Evolutionary conservation across 2,888 invertebrate genomes (phyloP), one percentile per base, ranked within the genome.

Genomic region (Lycocerus yunnanus): DNA sequence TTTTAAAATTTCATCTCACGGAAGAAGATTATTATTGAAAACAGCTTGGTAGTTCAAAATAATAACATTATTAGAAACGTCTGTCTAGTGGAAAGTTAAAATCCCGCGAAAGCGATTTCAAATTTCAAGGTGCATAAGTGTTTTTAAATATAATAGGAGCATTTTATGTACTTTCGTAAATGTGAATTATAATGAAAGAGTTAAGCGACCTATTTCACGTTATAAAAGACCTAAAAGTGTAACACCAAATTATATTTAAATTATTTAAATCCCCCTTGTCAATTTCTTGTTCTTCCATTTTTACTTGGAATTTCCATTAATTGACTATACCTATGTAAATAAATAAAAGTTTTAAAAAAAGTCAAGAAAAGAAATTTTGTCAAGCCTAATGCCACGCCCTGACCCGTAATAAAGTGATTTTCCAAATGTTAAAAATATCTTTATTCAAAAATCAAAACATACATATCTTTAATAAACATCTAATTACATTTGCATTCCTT

Each of bases 41-140:
- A 43, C 43, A 43, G 43, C 43, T 43, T 43, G 43, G 43, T 43
- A 43, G 43, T 43, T 43, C n/a, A 43, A 43, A 43, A 43, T 43
- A 43, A 43, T 43, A 43, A 43, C 18, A 15, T 63, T 20, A 63
- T 63, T 63, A 63, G 61, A 63, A 63, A 63, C 20, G 61, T 10
- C 43, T 43, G 43, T 43, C 61, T 63, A 18, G 60, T 60, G 61
- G 61, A 63, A 63, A 63, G 61, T 63, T 63, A 63, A 63, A 43
- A 43, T 43, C 43, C 43, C 61, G 61, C 61, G 61, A 63, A 63
- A 63, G 61, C 61, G 13, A 63, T 63, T 20, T 63, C 1, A 63
- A 63, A 63, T 63, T 20, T 63, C 9, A 43, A 43, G n/a, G n/a
- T 6, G 0, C n/a, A n/a, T n/a, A 43, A 43, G n/a, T 43, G n/a